Conservation (phyloP, 2,888 invertebrate species). For the Amphipyra berbera region DNA sequence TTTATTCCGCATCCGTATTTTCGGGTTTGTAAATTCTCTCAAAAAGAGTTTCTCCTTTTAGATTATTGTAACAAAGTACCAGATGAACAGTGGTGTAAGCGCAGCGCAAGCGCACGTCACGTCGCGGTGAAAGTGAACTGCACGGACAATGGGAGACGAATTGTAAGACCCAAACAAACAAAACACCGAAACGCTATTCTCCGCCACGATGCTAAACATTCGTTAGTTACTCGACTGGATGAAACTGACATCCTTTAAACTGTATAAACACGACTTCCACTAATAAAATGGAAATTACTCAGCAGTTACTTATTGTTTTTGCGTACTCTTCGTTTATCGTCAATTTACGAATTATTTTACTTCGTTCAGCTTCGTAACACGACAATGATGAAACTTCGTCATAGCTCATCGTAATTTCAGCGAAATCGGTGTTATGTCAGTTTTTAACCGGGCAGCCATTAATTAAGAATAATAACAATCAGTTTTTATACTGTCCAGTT, state of each 20-base stretch:
- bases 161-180: constrained; percentile 66
- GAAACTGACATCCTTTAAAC: constrained; percentile 66
- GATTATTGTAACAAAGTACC: constrained; percentile 42
- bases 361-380: constrained; percentile 1
- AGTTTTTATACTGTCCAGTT: constrained; percentile 16
- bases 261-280: constrained; percentile 41
- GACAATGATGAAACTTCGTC: neutral
- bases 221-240: constrained; percentile 40
- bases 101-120: constrained; percentile 66
- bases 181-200: constrained; percentile 70
- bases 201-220: constrained; percentile 53
- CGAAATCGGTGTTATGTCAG: constrained; percentile 18
- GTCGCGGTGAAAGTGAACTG: constrained; percentile 78
- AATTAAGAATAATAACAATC: constrained; percentile 35
- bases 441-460: constrained; percentile 2
- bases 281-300: constrained; percentile 56
- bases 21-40: neutral
- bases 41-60: constrained; percentile 18
- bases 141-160: constrained; percentile 72
- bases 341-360: constrained; percentile 42
- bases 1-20: neutral
- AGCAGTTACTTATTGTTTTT: constrained; percentile 53
- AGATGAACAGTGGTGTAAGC: constrained; percentile 43
- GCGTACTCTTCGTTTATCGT: constrained; percentile 47
- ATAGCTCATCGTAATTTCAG: constrained; percentile 9